Evolutionary conservation across 2,888 invertebrate species (phyloP), one percentile per base, ranked within the genome.

Genomic region (Epinotia ramella): DNA sequence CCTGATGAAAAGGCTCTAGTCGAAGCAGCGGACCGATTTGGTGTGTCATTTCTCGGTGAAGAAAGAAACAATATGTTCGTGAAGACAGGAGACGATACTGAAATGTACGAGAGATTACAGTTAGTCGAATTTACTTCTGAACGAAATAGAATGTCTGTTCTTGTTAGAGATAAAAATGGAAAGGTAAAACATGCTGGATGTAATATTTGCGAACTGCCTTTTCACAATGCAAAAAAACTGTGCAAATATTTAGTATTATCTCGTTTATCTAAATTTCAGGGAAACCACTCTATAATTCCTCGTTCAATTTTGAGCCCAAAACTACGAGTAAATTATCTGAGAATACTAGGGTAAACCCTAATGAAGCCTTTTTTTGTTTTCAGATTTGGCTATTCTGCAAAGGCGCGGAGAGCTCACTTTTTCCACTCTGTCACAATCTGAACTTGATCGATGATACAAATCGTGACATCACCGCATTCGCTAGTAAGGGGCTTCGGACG

Each of bases 1-100:
- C 98, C 99, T 0, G 99, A 99, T 89, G 99, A 99, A 88, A 98
- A 98, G 82, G 98, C 99, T 0, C 91, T 99, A 20, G 97, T 99
- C 0, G 98, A 98, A 87, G 98, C 98, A 0, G 97, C 98, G 20
- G 96, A 97, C 78, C 96, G 97, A 91, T 96, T 96, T 46, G 97
- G 97, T 0, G 94, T 97, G 18, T 95, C 96, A 4, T 95, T 97
- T 77, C 91, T 96, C 1, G 96, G 96, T 1, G 96, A 97, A 78
- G 97, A 97, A 81, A 95, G 97, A 9, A 96, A 96, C 78, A 95
- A 96, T 59, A 93, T 97, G 82, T 95, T 96, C 49, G 84, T 97
- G 44, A 96, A 95, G 86, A 95, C 90, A 0, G 91, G 88, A 0
- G 88, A 90, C 0, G 80, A 86, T 16, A 93, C 92, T 1, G 92